Evolutionary conservation across 2,797 vertebrate genomes (phyloP), one percentile per base, ranked within the genome.

Genomic region (Oreochromis grahami): DNA sequence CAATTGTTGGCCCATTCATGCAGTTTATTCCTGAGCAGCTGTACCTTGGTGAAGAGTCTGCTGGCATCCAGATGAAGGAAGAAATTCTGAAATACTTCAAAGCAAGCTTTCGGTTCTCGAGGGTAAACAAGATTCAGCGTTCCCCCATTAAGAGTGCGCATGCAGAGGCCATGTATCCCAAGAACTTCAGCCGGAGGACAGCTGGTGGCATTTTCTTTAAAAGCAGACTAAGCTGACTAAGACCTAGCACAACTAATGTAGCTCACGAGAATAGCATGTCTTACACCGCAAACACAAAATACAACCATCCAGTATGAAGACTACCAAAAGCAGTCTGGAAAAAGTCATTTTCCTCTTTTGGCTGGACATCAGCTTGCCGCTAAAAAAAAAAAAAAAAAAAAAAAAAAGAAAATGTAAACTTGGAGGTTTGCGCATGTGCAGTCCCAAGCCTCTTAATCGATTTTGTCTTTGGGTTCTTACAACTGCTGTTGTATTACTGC

Each of bases 11-110:
- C 3, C 68, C 2, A n/a, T 82, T 82, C 8, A 65, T 29, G 55
- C n/a, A 86, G 15, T 72, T 86, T 83, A 78, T 83, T 86, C 7
- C 77, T 80, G 12, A 80, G 50, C 50, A 41, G 17, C 45, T 83
- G 84, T 56, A 78, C 81, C 34, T 88, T 1, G 34, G 74, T 43
- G 32, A 13, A 43, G 48, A 84, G 52, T 29, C 9, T 76, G 24
- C 13, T 0, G 17, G 38, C 53, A 83, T 80, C 85, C 9, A 83
- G 24, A 17, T 83, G 53, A 48, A 89, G 60, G n/a, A 78, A 77
- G 45, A 85, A 10, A 76, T 82, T 84, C 5, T 80, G 77, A 78
- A 86, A 50, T 19, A 15, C 77, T 43, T 84, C 58, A 79, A 79
- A 72, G 55, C 53, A 76, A 60, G 58, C 58, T 60, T 60, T 60